phyloP scores from a whole-genome alignment of 2,888 invertebrate genomes.

The Trypoxylon attenuatum region DNA sequence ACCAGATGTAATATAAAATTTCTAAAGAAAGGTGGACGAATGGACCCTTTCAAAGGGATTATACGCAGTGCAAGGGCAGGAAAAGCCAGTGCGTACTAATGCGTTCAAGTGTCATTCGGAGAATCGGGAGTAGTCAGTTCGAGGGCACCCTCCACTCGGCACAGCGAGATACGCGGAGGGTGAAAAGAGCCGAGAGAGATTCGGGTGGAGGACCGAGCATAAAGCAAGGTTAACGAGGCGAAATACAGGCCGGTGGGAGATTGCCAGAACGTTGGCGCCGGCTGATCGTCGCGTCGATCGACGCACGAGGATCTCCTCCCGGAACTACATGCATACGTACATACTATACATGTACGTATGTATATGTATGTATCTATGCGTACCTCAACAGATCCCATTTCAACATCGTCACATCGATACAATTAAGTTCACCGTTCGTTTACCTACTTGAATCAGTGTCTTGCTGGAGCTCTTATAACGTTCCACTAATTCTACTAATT shows the following conservation, averaged over 20 bases:
- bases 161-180: constrained; percentile 16
- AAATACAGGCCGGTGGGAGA: constrained; percentile 58
- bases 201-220: constrained; percentile 59
- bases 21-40: too few relatives aligned
- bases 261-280: constrained; percentile 63
- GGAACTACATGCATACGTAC: not conserved
- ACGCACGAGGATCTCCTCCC: constrained; percentile 14
- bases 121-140: too few relatives aligned
- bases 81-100: not conserved
- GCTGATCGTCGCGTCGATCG: constrained; percentile 56
- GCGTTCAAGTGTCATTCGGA: not conserved
- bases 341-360: too few relatives aligned
- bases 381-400: too few relatives aligned
- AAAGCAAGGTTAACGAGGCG: constrained; percentile 67
- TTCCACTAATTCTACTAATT: too few relatives aligned
- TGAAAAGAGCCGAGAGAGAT: constrained; percentile 46
- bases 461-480: too few relatives aligned
- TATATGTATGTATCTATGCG: too few relatives aligned
- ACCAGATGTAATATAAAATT: too few relatives aligned
- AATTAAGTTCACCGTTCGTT: too few relatives aligned
- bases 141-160: too few relatives aligned
- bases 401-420: too few relatives aligned
- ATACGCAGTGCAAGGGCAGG: not conserved
- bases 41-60: not conserved
- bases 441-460: too few relatives aligned